A percentile compares a stretch with the other conserved stretches of the same genome.
Conservation (phyloP, 2,797 vertebrate genomes). For the Pampus argenteus region DNA sequence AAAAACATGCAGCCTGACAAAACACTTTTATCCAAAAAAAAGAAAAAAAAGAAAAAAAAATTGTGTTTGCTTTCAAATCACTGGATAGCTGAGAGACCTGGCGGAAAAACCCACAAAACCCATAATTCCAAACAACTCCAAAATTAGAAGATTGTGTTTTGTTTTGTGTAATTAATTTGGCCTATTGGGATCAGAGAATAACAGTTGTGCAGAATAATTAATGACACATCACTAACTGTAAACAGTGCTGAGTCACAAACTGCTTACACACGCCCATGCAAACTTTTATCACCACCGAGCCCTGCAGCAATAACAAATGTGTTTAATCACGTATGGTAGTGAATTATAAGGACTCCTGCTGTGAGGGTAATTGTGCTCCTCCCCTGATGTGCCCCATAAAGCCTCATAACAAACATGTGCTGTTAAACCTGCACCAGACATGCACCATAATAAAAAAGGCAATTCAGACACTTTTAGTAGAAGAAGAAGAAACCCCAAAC, state of each 20-base stretch:
- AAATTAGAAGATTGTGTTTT: slow-evolving; percentile 47
- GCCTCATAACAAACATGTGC: slow-evolving; percentile 72
- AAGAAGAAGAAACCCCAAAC: slow-evolving; percentile 11
- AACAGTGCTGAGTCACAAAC: slow-evolving; percentile 46
- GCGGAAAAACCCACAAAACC: slow-evolving; percentile 17
- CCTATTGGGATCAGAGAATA: slow-evolving; percentile 46
- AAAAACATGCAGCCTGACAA: slow-evolving; percentile 49
- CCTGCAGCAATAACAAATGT: slow-evolving; percentile 63
- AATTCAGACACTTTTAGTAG: too few species aligned
- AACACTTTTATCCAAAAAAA: slow-evolving; percentile 51
- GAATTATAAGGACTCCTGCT: slow-evolving; percentile 72
- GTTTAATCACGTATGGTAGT: slow-evolving; percentile 70
- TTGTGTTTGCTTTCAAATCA: slow-evolving; percentile 52
- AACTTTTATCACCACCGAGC: slow-evolving; percentile 57
- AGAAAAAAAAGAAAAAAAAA: too few species aligned
- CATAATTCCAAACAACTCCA: slow-evolving; percentile 38
- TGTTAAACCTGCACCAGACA: slow-evolving; percentile 69
- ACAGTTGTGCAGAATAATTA: slow-evolving; percentile 44
- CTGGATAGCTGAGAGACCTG: slow-evolving; percentile 28
- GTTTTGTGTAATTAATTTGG: slow-evolving; percentile 37
- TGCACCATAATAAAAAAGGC: slow-evolving; percentile 46
- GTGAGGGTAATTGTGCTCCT: slow-evolving; percentile 75
- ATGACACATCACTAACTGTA: slow-evolving; percentile 58
- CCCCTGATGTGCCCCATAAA: slow-evolving; percentile 75
- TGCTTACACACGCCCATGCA: slow-evolving; percentile 33